A percentile compares a stretch with the other conserved stretches of the same genome.
These are phyloP conservation scores for Mastigias papua DNA, from an alignment of 30 jellyfish, hydroid and myxozoan species.

Conservation along the genomic window DNA sequence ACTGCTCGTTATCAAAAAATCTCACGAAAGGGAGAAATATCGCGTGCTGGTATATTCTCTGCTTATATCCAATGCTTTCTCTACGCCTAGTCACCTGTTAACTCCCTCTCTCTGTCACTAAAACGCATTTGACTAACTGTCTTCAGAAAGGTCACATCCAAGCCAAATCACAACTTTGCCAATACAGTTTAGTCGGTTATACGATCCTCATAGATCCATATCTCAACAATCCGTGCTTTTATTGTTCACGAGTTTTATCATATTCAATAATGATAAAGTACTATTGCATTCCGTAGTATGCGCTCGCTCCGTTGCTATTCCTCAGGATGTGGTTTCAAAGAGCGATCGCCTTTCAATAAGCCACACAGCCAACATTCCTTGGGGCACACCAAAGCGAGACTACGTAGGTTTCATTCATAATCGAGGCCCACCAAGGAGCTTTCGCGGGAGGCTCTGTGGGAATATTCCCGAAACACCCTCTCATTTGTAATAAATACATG, in stretches of 20 bases:
- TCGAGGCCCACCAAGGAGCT: background rate
- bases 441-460: too few relatives aligned
- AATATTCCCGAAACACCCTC: too few relatives aligned
- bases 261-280: background rate
- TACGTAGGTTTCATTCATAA: background rate
- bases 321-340: slow-evolving; percentile 18
- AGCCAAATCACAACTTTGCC: too few relatives aligned
- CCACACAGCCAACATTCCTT: background rate
- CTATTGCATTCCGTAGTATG: background rate
- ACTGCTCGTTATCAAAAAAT: background rate
- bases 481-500: too few relatives aligned
- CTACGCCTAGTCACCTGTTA: background rate
- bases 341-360: background rate
- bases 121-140: background rate
- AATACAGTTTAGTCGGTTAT: too few relatives aligned
- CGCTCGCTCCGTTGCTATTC: background rate
- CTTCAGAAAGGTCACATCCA: background rate
- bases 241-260: background rate
- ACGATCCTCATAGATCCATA: background rate
- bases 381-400: background rate
- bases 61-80: background rate
- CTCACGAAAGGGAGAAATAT: background rate
- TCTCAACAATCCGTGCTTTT: background rate
- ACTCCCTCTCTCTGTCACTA: background rate
- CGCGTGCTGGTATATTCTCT: background rate